Percentiles rank a stretch among this genome's conserved stretches.
phyloP scores from a whole-genome alignment of 2,888 invertebrate genomes.

The Parelbella ahira region DNA sequence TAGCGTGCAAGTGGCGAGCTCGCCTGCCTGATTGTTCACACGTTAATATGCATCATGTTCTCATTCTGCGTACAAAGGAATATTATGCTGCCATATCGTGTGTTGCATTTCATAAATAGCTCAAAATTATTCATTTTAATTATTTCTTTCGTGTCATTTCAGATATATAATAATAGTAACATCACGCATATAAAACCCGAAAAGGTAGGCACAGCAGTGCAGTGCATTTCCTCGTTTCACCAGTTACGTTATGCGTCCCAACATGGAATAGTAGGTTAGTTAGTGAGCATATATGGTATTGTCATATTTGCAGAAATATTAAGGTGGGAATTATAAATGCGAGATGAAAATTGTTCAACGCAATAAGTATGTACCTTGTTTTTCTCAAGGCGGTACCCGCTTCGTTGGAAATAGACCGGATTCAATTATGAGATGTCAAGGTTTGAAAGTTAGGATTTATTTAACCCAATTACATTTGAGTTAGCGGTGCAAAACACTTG shows the following conservation, averaged over 20 bases:
- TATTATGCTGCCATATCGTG: constrained; percentile 17
- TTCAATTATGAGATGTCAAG: background rate
- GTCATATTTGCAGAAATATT: no score
- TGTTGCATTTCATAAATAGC: constrained; percentile 10
- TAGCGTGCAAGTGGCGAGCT: constrained; percentile 24
- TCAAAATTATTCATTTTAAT: constrained; percentile 11
- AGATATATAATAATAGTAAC: no score
- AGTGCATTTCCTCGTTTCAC: no score
- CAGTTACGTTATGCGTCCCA: no score
- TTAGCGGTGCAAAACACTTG: background rate
- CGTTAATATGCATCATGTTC: constrained; percentile 26
- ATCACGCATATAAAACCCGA: no score
- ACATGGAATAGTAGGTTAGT: no score
- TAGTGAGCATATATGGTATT: no score
- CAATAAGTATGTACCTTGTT: no score
- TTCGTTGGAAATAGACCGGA: background rate
- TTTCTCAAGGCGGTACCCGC: background rate
- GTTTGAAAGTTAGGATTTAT: background rate
- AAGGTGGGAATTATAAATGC: no score
- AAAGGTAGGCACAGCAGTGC: no score
- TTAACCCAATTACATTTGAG: background rate
- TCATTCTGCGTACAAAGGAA: constrained; percentile 23
- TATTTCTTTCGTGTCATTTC: no score
- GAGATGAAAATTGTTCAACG: no score
- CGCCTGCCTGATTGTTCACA: constrained; percentile 22